These are phyloP conservation scores for Axea sp. DNA, from an alignment of 2,888 invertebrate genomes.

Conservation along the genomic window DNA sequence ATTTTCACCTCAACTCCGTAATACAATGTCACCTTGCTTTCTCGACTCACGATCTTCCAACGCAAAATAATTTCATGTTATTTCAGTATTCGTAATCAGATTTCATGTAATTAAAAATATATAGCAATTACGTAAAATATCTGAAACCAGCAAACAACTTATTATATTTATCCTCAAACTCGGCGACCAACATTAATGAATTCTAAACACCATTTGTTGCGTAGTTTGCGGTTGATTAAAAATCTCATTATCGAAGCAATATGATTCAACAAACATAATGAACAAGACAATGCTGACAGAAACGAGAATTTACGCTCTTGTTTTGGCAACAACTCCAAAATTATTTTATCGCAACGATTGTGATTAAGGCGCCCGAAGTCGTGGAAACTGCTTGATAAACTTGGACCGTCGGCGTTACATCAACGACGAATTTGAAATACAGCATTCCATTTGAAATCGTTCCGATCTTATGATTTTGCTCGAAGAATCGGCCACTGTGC, in stretches of 20 bases:
- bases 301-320: conserved; percentile 35
- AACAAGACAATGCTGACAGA: conserved; percentile 30
- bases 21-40: too few species aligned
- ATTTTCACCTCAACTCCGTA: conserved; percentile 14
- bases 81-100: too few species aligned
- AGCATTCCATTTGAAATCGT: conserved; percentile 5
- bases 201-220: conserved; percentile 25
- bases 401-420: conserved; percentile 34
- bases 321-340: conserved; percentile 22
- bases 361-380: conserved; percentile 40
- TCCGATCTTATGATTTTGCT: conserved; percentile 3
- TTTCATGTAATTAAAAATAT: too few species aligned
- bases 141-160: too few species aligned
- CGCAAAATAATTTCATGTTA: too few species aligned
- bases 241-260: conserved; percentile 46
- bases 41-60: too few species aligned
- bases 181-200: conserved; percentile 24
- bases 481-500: conserved; percentile 65
- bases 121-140: too few species aligned
- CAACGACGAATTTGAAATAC: conserved; percentile 1
- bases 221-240: conserved; percentile 48
- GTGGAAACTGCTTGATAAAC: conserved; percentile 43
- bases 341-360: conserved; percentile 47
- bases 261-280: conserved; percentile 42
- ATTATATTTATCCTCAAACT: too few species aligned